Percentiles rank a stretch among this genome's conserved stretches.
Evolutionary conservation across 2,888 invertebrate species (phyloP).

Genomic region (Drosophila gaucha): DNA sequence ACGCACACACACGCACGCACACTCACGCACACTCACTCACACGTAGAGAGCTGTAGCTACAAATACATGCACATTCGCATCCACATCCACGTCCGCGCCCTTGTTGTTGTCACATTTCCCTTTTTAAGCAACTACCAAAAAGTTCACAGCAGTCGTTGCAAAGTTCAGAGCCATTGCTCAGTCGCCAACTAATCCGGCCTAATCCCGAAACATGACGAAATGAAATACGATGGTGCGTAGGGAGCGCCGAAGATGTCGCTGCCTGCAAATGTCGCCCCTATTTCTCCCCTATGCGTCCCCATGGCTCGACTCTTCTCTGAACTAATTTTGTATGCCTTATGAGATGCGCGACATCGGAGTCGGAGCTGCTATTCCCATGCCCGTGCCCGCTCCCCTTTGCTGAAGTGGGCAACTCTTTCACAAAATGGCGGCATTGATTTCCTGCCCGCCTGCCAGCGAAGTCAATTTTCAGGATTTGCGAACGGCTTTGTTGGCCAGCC

Average conservation of each 20-base stretch:
- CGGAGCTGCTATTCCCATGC: no score
- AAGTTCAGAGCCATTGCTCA: slow-evolving; percentile 77
- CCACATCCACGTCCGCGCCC: slow-evolving; percentile 61
- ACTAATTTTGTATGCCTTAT: slow-evolving; percentile 77
- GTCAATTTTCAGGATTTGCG: slow-evolving; percentile 82
- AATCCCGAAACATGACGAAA: slow-evolving; percentile 84
- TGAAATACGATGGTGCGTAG: slow-evolving; percentile 82
- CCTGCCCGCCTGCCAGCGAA: slow-evolving; percentile 64
- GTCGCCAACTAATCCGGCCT: slow-evolving; percentile 81
- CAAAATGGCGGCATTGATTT: slow-evolving; percentile 79
- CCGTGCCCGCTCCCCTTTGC: background rate
- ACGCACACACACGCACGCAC: slow-evolving; percentile 17
- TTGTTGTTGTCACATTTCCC: slow-evolving; percentile 74
- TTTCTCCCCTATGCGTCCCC: slow-evolving; percentile 2
- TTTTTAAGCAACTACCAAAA: slow-evolving; percentile 76
- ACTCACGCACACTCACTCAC: slow-evolving; percentile 2
- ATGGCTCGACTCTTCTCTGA: slow-evolving; percentile 30
- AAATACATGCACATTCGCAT: slow-evolving; percentile 22
- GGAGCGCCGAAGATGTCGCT: slow-evolving; percentile 51
- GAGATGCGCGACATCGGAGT: slow-evolving; percentile 43
- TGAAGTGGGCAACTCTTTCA: slow-evolving; percentile 66
- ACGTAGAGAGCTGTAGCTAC: background rate
- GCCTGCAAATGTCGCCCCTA: slow-evolving; percentile 26
- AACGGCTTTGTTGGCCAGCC: slow-evolving; percentile 67
- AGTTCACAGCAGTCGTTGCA: slow-evolving; percentile 73